Base-by-base conservation (phyloP, 1,140 invertebrate genomes). In the Apocrypta bakeri region DNA sequence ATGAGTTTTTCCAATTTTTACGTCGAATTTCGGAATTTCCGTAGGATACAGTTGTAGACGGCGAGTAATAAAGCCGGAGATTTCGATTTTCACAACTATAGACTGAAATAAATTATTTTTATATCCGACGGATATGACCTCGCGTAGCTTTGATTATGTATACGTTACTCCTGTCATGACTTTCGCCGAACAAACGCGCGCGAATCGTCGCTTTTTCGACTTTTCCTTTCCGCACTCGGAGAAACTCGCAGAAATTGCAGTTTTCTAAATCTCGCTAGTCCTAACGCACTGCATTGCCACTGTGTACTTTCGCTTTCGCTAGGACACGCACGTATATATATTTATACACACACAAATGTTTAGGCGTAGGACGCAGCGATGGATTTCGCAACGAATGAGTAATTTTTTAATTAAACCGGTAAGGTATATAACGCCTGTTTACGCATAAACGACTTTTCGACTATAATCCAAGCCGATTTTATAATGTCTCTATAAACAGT, bases 371-470 rank as follows among this genome's bases (percentile, higher is more conserved):
- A n/a, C n/a, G n/a, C 48, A 71, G 61, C 48, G 17, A 17, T 27
- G 0, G 3, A 63, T 81, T 81, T 74, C 48, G 27, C 31, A 74
- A 75, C 42, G 8, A 25, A 14, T 7, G 31, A 48, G n/a, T 69
- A 31, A 68, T 66, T 81, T 33, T 29, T 33, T 81, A 81, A 73
- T 81, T 81, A 80, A 37, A 71, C 42, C 68, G 12, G 69, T 63
- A n/a, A n/a, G 25, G 56, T 69, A 68, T 27, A 56, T 25, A 29
- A 25, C 63, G 2, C n/a, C n/a, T n/a, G n/a, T n/a, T n/a, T 4
- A 31, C 31, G 27, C 56, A 21, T 56, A 56, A 56, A 56, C 17
- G 17, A 56, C n/a, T 56, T 56, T 48, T 56, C 17, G 21, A 56
- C 1, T 6, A 56, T 17, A 48, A 48, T 48, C 21, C 42, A 17